Evolutionary conservation across 92 coral and sea anemone species (phyloP), one percentile per base, ranked within the genome.

Genomic region (Ricordea florida): DNA sequence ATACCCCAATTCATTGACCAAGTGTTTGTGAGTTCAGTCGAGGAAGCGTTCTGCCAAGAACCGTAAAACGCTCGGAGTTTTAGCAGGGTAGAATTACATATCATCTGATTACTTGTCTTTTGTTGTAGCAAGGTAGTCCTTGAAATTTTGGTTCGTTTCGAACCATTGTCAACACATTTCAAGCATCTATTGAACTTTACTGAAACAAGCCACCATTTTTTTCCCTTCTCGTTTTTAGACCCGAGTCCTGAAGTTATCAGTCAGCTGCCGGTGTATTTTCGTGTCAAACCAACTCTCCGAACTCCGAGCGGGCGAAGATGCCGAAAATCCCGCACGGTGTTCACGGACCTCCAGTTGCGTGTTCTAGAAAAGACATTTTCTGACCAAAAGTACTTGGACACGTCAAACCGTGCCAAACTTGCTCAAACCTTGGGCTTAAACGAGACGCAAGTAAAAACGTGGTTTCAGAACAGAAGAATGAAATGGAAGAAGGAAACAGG

Each of bases 391-490:
- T 96, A 96, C 64, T 78, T 96, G 15, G 99, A 96, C 76, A 93
- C 99, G n/a, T 88, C 99, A 0, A 96, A 83, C 84, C 87, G 99
- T 7, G 92, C 96, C 21, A 92, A 92, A 53, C 91, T 96, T 10
- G 99, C 99, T 36, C 99, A 96, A 33, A 96, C 91, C 34, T 78
- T 96, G 57, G 97, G 93, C 23, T 81, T 96, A 50, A 96, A 96
- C 57, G 99, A 96, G 43, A 94, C 99, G 0, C 99, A 96, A 52
- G 97, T 96, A 2, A 96, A 96, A 74, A 96, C 99, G 7, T 96
- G 99, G 99, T 96, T 96, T 36, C 99, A 96, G 66, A 96, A 96
- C 78, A 64, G 99, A 58, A 62, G 99, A 22, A 96, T 96, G 99
- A 96, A 96, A 67, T 92, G 97, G 97, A 96, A 96, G 69, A 96